Percentiles rank a stretch among this genome's conserved stretches.
These are phyloP conservation scores for Tylochromis polylepis DNA, from an alignment of 2,113 vertebrate genomes.

Conservation along the genomic window DNA sequence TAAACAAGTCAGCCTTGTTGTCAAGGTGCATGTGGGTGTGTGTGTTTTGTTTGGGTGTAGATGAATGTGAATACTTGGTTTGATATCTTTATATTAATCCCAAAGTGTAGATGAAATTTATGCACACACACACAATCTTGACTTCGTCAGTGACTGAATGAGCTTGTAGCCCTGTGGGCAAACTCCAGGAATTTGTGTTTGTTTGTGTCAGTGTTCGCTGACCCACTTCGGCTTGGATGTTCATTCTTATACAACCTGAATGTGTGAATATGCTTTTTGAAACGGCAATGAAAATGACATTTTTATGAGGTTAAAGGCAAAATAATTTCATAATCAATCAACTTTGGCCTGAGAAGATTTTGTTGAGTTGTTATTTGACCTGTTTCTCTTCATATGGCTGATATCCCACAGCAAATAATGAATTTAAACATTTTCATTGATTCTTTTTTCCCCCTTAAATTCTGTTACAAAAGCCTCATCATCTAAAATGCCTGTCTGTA, in stretches of 20 bases:
- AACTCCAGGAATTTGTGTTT: not conserved
- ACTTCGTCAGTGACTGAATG: not conserved
- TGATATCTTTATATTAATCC: not conserved
- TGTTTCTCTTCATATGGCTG: not conserved
- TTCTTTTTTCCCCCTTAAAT: not conserved
- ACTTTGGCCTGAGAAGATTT: not conserved
- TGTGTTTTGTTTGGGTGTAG: not conserved
- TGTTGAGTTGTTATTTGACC: not conserved
- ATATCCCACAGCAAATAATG: not conserved
- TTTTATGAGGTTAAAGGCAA: not conserved
- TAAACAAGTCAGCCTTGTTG: slow-evolving; percentile 28
- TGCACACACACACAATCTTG: not conserved
- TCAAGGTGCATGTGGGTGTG: not conserved
- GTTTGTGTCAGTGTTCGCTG: not conserved
- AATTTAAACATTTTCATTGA: not conserved
- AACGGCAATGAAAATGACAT: not conserved
- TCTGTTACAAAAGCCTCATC: not conserved
- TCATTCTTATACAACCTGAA: not conserved
- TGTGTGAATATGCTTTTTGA: not conserved
- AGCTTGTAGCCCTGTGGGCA: not conserved
- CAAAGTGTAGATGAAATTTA: not conserved
- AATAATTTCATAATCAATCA: not conserved
- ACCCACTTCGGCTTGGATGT: slow-evolving; percentile 37
- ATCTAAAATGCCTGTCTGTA: not conserved
- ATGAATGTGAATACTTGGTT: not conserved